phyloP scores from a whole-genome alignment of 2,797 vertebrate species.

The Leptoclinus maculatus region DNA sequence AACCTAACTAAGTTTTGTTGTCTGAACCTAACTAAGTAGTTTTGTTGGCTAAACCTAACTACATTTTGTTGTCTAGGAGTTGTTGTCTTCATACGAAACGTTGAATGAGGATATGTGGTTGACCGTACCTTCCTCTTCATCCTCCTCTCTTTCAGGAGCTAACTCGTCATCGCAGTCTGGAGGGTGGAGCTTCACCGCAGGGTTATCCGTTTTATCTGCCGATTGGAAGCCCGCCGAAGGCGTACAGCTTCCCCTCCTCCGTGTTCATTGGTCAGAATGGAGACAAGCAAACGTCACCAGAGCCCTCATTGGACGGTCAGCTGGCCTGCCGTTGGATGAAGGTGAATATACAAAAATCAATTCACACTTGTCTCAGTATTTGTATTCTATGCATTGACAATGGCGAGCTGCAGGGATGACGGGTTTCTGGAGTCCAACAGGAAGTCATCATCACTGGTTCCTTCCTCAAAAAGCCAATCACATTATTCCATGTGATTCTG shows the following conservation, averaged over 20 bases:
- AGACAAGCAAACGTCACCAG: slow-evolving; percentile 87
- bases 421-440: no score
- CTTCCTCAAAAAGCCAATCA: no score
- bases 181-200: slow-evolving; percentile 85
- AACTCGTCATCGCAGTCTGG: slow-evolving; percentile 83
- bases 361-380: neutral
- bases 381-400: neutral
- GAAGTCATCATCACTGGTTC: no score
- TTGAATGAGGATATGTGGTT: neutral
- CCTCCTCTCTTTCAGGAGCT: slow-evolving; percentile 81
- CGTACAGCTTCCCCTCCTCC: slow-evolving; percentile 87
- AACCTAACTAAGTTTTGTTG: no score
- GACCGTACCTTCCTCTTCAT: neutral
- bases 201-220: slow-evolving; percentile 92
- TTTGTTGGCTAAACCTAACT: no score
- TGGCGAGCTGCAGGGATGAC: no score
- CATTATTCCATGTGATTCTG: no score
- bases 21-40: no score
- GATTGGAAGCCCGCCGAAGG: slow-evolving; percentile 82
- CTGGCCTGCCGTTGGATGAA: slow-evolving; percentile 93
- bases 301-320: slow-evolving; percentile 88
- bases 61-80: no score
- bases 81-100: no score
- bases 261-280: slow-evolving; percentile 85
- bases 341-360: slow-evolving; percentile 75